Base-by-base conservation (phyloP, 1,140 invertebrate genomes). In the Drosophila sp. region DNA sequence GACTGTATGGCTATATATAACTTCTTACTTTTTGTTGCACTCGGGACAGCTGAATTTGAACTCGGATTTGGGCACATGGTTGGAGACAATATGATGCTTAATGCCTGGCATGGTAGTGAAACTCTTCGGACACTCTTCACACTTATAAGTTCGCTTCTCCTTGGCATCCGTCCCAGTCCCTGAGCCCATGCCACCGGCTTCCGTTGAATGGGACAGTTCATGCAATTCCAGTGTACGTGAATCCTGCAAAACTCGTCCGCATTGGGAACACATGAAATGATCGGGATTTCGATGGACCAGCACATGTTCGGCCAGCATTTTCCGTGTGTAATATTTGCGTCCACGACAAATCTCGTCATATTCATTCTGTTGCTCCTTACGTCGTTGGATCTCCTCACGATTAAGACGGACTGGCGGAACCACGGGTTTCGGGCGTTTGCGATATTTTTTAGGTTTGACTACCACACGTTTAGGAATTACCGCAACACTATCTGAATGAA, bases 31-130 rank as follows among this genome's bases (percentile, higher is more conserved):
- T 58, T 91, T 91, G 57, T 79, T 89, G 56, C 90, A 91, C 60
- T 89, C 83, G 1, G 62, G 63, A 65, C 90, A 91, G 17, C 66
- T 67, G 60, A 91, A 91, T 69, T 91, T 91, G 55, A 90, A 91
- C 60, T 91, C 90, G 4, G 90, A 91, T 41, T 89, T 91, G 62
- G 90, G 90, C 17, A 91, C 90, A 67, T 91, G 90, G 50, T 91
- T 90, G 27, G 90, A 90, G 41, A 80, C 62, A 29, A 71, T 73
- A 56, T 91, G 90, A 44, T 91, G 85, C 30, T 90, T 86, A 3
- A 80, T 58, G 1, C 83, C 81, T 8, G 80, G 76, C 61, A 91
- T 91, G 57, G 72, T 86, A 27, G 79, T 80, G 23, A 91, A 91
- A 2, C 66, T 65, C 38, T 86, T 91, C 1, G 86, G 71, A 33